Evolutionary conservation across 2,797 vertebrate species (phyloP).

Genomic region (Girardinus metallicus): DNA sequence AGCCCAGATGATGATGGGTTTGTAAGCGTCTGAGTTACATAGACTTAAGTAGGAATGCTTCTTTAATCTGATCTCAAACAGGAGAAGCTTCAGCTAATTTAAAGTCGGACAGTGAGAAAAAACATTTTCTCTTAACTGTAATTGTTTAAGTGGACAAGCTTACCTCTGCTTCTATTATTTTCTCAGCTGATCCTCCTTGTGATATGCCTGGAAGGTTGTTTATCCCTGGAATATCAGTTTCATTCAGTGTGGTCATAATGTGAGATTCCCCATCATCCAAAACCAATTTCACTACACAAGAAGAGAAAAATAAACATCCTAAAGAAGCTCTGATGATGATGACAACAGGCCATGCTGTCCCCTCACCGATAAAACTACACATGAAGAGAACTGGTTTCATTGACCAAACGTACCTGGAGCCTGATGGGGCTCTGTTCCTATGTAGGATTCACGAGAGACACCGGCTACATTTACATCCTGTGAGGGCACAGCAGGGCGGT

Average conservation of each 20-base stretch:
- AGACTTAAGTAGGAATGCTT: background rate
- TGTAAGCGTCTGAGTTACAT: background rate
- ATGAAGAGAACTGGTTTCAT: background rate
- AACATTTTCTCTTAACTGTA: background rate
- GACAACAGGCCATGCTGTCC: background rate
- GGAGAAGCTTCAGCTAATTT: background rate
- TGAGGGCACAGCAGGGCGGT: constrained; percentile 52
- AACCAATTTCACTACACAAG: constrained; percentile 57
- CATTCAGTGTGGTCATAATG: constrained; percentile 34
- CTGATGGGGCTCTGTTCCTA: constrained; percentile 16
- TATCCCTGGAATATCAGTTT: constrained; percentile 41
- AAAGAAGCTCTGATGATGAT: background rate
- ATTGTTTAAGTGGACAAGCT: constrained; percentile 5
- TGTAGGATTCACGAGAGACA: background rate
- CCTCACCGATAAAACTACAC: background rate
- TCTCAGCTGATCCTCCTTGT: constrained; percentile 18
- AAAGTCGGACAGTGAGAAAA: background rate
- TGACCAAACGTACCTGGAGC: constrained; percentile 52
- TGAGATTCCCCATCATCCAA: constrained; percentile 63
- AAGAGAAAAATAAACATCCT: background rate
- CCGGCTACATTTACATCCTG: constrained; percentile 8
- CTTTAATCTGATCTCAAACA: background rate
- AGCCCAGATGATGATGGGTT: background rate
- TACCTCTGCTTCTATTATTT: background rate
- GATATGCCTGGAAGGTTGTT: constrained; percentile 40